These are phyloP conservation scores for Pomatorhinus ruficollis DNA, from an alignment of 2,113 vertebrate genomes.

Conservation along the genomic window DNA sequence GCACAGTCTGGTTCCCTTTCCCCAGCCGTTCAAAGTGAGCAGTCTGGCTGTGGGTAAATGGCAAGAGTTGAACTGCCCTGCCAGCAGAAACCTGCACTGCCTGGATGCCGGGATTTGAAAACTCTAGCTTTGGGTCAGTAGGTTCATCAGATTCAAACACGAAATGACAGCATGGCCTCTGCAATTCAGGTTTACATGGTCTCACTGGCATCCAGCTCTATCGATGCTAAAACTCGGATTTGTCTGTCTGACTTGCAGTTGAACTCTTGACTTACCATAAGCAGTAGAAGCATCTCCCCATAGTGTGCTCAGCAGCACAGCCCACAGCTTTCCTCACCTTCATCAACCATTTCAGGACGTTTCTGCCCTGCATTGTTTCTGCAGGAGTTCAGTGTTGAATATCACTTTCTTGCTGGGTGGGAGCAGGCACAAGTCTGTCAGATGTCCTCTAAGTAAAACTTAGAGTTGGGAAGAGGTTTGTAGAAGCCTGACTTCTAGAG, in stretches of 20 bases:
- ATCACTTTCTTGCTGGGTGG: neutral
- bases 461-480: neutral
- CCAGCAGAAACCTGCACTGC: neutral
- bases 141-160: neutral
- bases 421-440: neutral
- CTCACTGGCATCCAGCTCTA: neutral
- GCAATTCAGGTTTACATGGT: neutral
- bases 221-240: neutral
- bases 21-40: accelerated
- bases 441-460: neutral
- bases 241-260: neutral
- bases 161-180: neutral
- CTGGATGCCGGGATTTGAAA: neutral
- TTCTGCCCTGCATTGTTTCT: neutral
- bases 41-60: neutral
- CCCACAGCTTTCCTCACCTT: neutral
- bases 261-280: neutral
- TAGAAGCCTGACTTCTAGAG: neutral
- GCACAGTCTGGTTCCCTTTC: neutral
- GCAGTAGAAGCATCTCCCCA: neutral
- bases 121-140: neutral
- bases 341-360: neutral
- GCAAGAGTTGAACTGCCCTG: neutral
- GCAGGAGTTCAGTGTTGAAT: neutral
- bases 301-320: neutral